Percentiles rank a stretch among this genome's conserved stretches.
These are phyloP conservation scores for Phaethon lepturus DNA, from an alignment of 2,113 vertebrate species.

Conservation along the genomic window DNA sequence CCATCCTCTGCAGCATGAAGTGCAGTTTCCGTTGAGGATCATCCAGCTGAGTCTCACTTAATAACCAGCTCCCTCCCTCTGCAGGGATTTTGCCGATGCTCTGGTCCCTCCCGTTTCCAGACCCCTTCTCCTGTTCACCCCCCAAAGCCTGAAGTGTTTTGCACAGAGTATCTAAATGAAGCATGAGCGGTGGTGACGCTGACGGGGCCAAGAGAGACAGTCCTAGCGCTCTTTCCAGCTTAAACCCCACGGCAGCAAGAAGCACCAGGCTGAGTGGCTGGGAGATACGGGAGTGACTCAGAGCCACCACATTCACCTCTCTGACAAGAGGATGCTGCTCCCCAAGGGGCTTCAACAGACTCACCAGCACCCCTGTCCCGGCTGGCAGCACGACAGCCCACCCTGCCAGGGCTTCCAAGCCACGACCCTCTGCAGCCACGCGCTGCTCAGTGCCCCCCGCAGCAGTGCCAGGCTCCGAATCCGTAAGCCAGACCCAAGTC, in stretches of 20 bases:
- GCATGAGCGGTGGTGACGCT: fast-evolving
- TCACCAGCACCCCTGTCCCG: background rate
- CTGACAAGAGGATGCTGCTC: background rate
- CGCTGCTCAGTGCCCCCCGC: background rate
- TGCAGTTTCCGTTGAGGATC: background rate
- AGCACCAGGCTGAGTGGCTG: background rate
- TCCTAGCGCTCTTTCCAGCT: fast-evolving
- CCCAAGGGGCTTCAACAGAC: background rate
- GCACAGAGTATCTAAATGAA: background rate
- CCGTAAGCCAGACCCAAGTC: background rate
- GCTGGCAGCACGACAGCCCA: background rate
- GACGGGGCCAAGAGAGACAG: fast-evolving
- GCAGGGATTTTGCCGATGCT: background rate
- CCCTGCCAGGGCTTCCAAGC: background rate
- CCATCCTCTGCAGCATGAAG: background rate
- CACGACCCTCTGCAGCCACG: background rate
- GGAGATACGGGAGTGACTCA: fast-evolving
- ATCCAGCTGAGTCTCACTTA: background rate
- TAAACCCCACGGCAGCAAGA: background rate
- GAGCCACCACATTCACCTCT: background rate
- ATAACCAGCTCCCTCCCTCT: background rate
- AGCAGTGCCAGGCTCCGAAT: background rate
- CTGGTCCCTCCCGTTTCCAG: background rate
- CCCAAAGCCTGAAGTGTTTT: fast-evolving
- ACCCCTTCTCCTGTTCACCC: background rate